phyloP scores from a whole-genome alignment of 2,113 vertebrate genomes.

The Oplegnathus fasciatus region DNA sequence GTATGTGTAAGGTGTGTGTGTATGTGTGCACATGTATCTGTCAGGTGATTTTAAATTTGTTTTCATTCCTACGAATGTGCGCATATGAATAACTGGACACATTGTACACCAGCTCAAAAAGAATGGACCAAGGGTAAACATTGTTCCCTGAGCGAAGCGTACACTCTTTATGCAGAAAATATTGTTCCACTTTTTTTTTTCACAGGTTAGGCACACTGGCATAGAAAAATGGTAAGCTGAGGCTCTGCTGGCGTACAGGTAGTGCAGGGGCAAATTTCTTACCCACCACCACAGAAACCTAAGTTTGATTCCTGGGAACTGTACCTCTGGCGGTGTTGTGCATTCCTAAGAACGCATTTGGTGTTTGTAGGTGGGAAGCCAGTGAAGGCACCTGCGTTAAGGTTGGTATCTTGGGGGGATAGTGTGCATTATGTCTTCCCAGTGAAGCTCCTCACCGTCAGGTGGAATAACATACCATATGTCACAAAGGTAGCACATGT shows the following conservation, averaged over 20 bases:
- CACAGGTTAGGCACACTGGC: constrained; percentile 1
- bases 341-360: neutral
- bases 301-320: neutral
- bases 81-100: constrained; percentile 53
- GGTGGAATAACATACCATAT: neutral
- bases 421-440: neutral
- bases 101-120: neutral
- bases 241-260: neutral
- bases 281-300: neutral
- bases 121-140: constrained; percentile 60
- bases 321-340: neutral
- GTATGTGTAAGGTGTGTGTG: constrained; percentile 24
- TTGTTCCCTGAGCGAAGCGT: constrained; percentile 38
- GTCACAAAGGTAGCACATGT: neutral
- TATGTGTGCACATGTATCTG: constrained; percentile 20
- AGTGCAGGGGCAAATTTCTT: neutral
- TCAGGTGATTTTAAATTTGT: constrained; percentile 58
- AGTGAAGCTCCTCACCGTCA: neutral
- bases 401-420: neutral
- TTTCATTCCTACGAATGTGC: constrained; percentile 54
- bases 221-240: constrained; percentile 10
- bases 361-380: neutral
- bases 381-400: neutral
- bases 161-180: constrained; percentile 30
- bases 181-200: constrained; percentile 13